These are phyloP conservation scores for Lasioglossum leucozonium DNA, from an alignment of 2,888 invertebrate species.

Conservation along the genomic window DNA sequence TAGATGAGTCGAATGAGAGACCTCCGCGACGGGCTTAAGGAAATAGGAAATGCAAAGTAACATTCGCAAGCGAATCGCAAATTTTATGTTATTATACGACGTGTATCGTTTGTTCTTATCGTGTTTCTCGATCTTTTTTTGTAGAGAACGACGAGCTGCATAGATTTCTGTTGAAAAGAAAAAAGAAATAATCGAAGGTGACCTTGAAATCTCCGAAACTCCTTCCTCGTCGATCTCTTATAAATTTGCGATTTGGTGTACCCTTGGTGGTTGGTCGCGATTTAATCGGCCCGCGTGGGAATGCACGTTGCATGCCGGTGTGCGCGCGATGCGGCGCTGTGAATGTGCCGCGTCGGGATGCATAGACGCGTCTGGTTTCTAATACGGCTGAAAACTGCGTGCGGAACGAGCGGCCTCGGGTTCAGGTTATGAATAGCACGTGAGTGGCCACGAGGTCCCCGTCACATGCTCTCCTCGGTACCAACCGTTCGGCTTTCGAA, in stretches of 20 bases:
- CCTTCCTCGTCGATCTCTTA: background rate
- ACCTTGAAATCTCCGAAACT: no score
- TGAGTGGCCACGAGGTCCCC: slow-evolving; percentile 80
- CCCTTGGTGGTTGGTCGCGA: background rate
- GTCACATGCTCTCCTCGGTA: slow-evolving; percentile 71
- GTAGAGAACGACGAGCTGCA: no score
- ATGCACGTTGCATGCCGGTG: slow-evolving; percentile 3
- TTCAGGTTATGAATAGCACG: slow-evolving; percentile 81
- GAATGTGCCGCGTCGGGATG: background rate
- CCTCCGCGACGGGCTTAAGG: no score
- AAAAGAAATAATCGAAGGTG: no score
- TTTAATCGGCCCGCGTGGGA: slow-evolving; percentile 38
- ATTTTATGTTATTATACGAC: background rate
- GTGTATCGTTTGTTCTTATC: background rate
- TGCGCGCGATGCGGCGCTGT: slow-evolving; percentile 4
- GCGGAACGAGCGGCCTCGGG: slow-evolving; percentile 50
- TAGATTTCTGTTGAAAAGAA: no score
- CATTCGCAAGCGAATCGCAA: background rate
- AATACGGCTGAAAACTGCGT: slow-evolving; percentile 35
- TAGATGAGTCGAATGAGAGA: background rate
- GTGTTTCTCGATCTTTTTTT: no score
- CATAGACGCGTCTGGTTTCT: slow-evolving; percentile 7
- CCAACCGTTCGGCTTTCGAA: slow-evolving; percentile 59
- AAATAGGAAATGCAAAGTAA: background rate
- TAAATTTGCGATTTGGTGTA: background rate